Evolutionary conservation across 2,888 invertebrate species (phyloP).

Genomic region (Synanthedon andrenaeformis): DNA sequence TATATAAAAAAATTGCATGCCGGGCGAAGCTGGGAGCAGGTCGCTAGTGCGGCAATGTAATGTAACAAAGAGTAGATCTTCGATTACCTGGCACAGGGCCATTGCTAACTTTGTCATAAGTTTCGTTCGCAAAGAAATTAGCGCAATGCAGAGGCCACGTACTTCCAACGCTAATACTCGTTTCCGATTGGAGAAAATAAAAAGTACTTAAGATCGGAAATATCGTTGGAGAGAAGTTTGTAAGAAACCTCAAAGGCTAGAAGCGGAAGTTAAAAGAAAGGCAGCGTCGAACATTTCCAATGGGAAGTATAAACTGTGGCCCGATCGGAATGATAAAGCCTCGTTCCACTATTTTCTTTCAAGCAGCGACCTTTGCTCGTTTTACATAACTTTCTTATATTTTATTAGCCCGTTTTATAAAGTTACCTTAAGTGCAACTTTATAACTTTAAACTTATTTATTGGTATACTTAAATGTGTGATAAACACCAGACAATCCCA

Average conservation of each 20-base stretch:
- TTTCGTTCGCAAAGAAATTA: background rate
- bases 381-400: constrained; percentile 7
- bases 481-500: no score
- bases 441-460: no score
- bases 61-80: background rate
- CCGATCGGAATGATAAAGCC: constrained; percentile 38
- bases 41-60: no score
- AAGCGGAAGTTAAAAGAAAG: constrained; percentile 48
- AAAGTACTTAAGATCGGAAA: background rate
- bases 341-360: constrained; percentile 27
- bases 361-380: constrained; percentile 2
- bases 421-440: background rate
- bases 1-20: no score
- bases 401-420: constrained; percentile 5
- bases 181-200: background rate
- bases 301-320: constrained; percentile 41
- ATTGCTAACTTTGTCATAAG: background rate
- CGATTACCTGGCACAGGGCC: background rate
- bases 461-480: no score
- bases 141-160: background rate
- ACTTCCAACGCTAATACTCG: background rate
- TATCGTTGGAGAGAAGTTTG: background rate
- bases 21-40: no score
- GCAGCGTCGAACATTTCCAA: constrained; percentile 41
- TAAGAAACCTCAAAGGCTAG: constrained; percentile 50